Base-by-base conservation (phyloP, 2,113 vertebrate species). In the Leucopsar rothschildi region DNA sequence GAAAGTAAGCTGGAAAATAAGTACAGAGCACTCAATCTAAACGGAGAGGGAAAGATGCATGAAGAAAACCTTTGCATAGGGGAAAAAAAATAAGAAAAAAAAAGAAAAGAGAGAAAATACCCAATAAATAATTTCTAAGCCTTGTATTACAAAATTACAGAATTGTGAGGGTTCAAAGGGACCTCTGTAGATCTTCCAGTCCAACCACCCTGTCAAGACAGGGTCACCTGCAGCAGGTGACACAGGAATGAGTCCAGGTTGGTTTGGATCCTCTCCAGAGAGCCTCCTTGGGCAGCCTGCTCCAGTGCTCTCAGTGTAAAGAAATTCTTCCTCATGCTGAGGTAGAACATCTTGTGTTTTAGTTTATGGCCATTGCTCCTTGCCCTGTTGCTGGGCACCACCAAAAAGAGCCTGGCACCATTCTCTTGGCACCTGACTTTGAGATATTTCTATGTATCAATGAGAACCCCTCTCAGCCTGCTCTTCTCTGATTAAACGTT, bases 1-100 rank as follows among this genome's bases (percentile, higher is more conserved):
- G 15, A 10, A 86, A 63, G 50, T 89, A 4, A 82, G 4, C 9
- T 79, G 23, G 17, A 16, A 87, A 87, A 60, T 5, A 65, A 47
- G 6, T 47, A 73, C 11, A 39, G 10, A 56, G 6, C 6, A 42
- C 33, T 45, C 22, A 52, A 13, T 5, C 14, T 45, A 72, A 66
- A 42, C 5, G 4, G 9, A 69, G 45, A 88, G 35, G 3, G 4
- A 6, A 57, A 79, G 12, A 7, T 60, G 3, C 5, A 47, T 65
- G 17, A 22, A 39, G 18, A 10, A 83, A 15, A 6, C 8, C 1
- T 50, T 35, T 42, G 4, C 1, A 0, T 9, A 2, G 5, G 9
- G 5, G 1, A 8, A 20, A 55, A 52, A 52, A 53, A 37, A 56
- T 9, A 52, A 15, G 10, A 5, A 12, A 53, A 31, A 16, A 11